Evolutionary conservation across 2,797 vertebrate genomes (phyloP).

Genomic region (Cuculus canorus): DNA sequence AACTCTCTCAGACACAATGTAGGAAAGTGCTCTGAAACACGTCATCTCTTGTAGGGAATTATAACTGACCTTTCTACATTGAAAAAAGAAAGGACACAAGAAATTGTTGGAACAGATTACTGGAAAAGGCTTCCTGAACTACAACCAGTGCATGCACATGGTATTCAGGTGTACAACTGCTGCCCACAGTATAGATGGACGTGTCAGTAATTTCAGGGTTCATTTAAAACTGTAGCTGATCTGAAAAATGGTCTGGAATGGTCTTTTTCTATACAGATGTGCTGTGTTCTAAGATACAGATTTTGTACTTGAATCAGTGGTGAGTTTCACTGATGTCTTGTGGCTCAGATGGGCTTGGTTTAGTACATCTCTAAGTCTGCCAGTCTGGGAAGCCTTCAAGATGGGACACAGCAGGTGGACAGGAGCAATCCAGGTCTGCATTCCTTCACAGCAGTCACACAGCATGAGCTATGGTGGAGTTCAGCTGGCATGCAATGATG

Average conservation of each 20-base stretch:
- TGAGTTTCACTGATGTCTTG: background rate
- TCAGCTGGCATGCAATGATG: background rate
- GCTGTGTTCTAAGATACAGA: background rate
- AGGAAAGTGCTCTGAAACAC: background rate
- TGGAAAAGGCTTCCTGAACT: background rate
- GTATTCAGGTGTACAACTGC: background rate
- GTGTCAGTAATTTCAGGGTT: background rate
- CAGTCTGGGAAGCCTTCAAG: background rate
- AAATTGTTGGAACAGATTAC: background rate
- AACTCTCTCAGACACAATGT: background rate
- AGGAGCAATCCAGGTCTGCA: background rate
- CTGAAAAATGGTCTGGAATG: background rate
- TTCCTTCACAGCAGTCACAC: background rate
- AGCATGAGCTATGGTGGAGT: background rate
- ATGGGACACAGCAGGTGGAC: slow-evolving; percentile 3
- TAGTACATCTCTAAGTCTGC: background rate
- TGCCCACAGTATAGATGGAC: background rate
- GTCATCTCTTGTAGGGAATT: background rate
- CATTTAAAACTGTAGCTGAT: background rate
- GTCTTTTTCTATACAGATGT: background rate
- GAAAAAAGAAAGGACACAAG: background rate
- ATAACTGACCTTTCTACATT: background rate
- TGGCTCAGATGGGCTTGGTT: background rate
- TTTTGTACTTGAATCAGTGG: background rate
- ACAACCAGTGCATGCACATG: background rate